These are phyloP conservation scores for Myotis planiceps DNA, from an alignment of 2,797 vertebrate species.

Conservation along the genomic window DNA sequence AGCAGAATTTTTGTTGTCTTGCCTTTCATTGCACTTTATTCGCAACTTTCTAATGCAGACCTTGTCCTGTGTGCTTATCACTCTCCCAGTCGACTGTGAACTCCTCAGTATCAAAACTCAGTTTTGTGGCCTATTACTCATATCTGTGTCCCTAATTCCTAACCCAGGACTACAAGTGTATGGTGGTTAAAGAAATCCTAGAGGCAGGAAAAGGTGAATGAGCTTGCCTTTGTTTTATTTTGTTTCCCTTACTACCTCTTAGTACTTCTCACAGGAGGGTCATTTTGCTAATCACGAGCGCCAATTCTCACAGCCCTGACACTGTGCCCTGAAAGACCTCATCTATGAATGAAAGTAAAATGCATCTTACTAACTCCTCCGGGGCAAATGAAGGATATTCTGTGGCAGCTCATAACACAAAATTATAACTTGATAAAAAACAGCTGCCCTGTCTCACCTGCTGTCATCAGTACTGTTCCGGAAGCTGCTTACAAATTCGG, in stretches of 20 bases:
- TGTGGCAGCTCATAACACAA: not conserved
- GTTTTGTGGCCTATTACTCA: not conserved
- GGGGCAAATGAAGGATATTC: slow-evolving; percentile 46
- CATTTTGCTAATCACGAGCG: slow-evolving; percentile 35
- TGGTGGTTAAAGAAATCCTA: not conserved
- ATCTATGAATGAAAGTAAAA: not conserved
- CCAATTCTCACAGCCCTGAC: not conserved
- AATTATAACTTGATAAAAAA: slow-evolving; percentile 41
- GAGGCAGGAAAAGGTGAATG: not conserved
- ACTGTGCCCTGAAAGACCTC: not conserved
- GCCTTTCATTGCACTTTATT: not conserved
- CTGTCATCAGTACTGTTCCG: not conserved
- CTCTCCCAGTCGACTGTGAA: not conserved
- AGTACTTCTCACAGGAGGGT: not conserved
- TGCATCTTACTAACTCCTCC: not conserved
- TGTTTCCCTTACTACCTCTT: not conserved
- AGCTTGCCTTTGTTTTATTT: not conserved
- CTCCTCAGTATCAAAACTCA: not conserved
- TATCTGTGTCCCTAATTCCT: not conserved
- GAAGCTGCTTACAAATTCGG: not conserved
- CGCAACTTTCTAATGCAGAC: not conserved
- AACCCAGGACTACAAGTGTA: not conserved
- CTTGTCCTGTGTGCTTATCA: not conserved
- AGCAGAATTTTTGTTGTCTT: not conserved
- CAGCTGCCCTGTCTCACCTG: slow-evolving; percentile 45